A percentile compares a stretch with the other conserved stretches of the same genome.
phyloP scores from a whole-genome alignment of 2,888 invertebrate species.

The Cosmorhoe ocellata region DNA sequence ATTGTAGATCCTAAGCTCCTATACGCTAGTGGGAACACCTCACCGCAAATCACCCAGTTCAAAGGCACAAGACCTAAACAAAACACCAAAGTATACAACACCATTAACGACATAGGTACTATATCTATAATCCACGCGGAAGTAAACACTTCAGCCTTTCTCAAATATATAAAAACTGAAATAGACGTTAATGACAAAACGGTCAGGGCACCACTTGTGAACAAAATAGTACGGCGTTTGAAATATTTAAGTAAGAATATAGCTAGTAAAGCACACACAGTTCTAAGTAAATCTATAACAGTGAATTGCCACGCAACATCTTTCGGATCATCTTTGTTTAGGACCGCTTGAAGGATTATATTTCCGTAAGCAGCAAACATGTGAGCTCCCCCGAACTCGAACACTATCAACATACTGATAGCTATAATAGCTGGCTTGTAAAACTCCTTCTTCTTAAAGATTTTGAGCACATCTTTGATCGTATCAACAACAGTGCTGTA shows the following conservation, averaged over 20 bases:
- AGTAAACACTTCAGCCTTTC: conserved; percentile 57
- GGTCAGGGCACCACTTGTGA: conserved; percentile 68
- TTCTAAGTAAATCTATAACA: conserved; percentile 84
- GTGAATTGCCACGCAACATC: conserved; percentile 83
- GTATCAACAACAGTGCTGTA: conserved; percentile 52
- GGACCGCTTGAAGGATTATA: conserved; percentile 65
- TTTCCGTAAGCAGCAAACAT: conserved; percentile 76
- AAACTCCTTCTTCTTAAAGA: conserved; percentile 75
- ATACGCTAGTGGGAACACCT: conserved; percentile 74
- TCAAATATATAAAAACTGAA: conserved; percentile 67
- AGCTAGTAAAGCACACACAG: conserved; percentile 83
- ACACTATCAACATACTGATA: conserved; percentile 73
- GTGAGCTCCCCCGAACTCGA: conserved; percentile 75
- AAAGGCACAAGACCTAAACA: conserved; percentile 72
- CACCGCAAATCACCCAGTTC: conserved; percentile 77
- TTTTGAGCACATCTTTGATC: conserved; percentile 58
- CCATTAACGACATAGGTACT: conserved; percentile 68
- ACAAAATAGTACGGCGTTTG: conserved; percentile 66
- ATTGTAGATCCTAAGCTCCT: conserved; percentile 73
- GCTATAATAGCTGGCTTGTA: conserved; percentile 73
- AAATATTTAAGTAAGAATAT: conserved; percentile 71
- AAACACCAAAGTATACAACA: conserved; percentile 67
- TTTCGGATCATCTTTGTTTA: conserved; percentile 58
- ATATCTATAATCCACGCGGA: conserved; percentile 58
- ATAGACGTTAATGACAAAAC: conserved; percentile 62